These are phyloP conservation scores for Dendrolimus houi DNA, from an alignment of 2,888 invertebrate genomes.

Conservation along the genomic window DNA sequence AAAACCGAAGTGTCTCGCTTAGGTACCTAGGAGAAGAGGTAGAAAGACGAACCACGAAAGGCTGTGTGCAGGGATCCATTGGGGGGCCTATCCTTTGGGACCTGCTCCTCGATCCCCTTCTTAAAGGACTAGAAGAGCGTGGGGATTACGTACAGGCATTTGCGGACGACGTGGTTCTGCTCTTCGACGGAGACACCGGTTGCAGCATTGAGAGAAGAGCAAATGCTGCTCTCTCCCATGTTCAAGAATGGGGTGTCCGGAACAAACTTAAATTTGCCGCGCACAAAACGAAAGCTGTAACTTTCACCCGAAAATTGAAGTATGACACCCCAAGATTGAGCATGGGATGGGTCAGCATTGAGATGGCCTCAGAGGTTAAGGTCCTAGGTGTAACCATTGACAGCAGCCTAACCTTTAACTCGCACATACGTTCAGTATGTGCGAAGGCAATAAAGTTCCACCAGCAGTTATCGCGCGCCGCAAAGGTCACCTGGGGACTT, in stretches of 20 bases:
- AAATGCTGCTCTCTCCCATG: too few relatives aligned
- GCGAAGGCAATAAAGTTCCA: background rate
- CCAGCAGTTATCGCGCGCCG: constrained; percentile 1
- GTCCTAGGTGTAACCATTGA: background rate
- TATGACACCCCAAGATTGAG: background rate
- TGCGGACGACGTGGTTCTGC: background rate
- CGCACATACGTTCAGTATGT: background rate
- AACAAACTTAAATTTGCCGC: too few relatives aligned
- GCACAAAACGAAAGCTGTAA: too few relatives aligned
- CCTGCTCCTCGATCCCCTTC: constrained; percentile 5
- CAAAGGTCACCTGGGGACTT: constrained; percentile 1
- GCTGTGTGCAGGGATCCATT: constrained; percentile 2
- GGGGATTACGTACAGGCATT: constrained; percentile 3
- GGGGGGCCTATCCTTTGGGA: constrained; percentile 7
- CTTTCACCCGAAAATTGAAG: too few relatives aligned
- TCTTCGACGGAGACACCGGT: background rate
- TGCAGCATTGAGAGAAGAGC: background rate
- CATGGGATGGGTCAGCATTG: background rate
- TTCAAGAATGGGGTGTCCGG: too few relatives aligned
- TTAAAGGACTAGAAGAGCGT: background rate
- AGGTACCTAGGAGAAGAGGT: background rate
- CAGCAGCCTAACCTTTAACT: constrained; percentile 1
- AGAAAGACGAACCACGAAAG: background rate
- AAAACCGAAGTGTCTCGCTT: background rate
- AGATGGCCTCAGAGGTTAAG: background rate